Evolutionary conservation across 2,797 vertebrate species (phyloP), one percentile per base, ranked within the genome.

Genomic region (Hemitrygon akajei): DNA sequence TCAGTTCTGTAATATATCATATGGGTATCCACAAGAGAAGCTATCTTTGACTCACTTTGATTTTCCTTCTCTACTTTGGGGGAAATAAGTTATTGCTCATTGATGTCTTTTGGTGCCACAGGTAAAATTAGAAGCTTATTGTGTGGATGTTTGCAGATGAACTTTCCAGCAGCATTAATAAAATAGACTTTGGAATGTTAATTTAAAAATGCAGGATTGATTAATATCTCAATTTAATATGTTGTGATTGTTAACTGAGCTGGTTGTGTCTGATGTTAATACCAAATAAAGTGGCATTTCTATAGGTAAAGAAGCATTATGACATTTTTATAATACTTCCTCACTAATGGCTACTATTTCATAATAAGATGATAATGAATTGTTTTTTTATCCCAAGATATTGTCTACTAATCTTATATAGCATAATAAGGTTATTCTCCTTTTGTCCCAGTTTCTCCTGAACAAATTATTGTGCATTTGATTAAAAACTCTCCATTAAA

Each of bases 401-500:
- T 63, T 18, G 11, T 18, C 60, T 37, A 89, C 86, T 18, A 89
- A 69, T 37, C 60, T 34, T 89, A 69, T 69, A 89, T 69, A 89
- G 9, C 86, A 89, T 89, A 89, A 86, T 86, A 69, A 34, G 22
- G 60, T 89, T 69, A 25, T 69, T 89, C n/a, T 69, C 63, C 60
- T 69, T 37, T 69, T 89, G 60, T 89, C n/a, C 63, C 37, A n/a
- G 63, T 89, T 89, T 89, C 86, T 69, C 63, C 63, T 89, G 86
- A 69, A 73, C 91, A 93, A 93, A 47, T 73, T 93, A 25, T 37
- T 58, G 25, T 76, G 40, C 73, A 58, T 71, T 76, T 93, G 91
- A 93, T 76, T 47, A 76, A 93, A 75, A 37, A 76, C 73, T 93
- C 71, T 76, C n/a, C 86, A 76, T 76, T 75, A 25, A 76, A 93